Percentiles rank a stretch among this genome's conserved stretches.
Evolutionary conservation across 2,888 invertebrate species (phyloP).

Genomic region (Scrobipalpa atriplicella): DNA sequence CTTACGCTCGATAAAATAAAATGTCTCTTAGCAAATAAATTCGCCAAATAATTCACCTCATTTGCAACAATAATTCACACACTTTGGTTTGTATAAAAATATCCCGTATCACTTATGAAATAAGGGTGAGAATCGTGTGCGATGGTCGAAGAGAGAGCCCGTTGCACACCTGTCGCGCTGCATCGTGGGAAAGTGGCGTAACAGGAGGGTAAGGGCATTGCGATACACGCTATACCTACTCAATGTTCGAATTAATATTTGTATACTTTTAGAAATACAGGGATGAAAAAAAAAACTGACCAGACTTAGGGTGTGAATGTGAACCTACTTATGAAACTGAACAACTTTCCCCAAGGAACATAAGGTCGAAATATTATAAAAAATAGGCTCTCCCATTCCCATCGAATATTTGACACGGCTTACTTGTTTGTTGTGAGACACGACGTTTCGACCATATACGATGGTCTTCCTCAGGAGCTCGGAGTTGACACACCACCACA

Average conservation of each 20-base stretch:
- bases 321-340: no score
- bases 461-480: no score
- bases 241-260: not conserved
- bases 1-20: not conserved
- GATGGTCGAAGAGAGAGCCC: not conserved
- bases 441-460: no score
- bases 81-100: not conserved
- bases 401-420: no score
- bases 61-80: not conserved
- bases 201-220: constrained; percentile 14
- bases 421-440: no score
- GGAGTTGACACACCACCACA: no score
- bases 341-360: no score
- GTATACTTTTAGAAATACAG: no score
- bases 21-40: not conserved
- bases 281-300: no score
- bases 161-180: constrained; percentile 57
- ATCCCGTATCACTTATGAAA: not conserved
- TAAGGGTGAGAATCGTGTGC: not conserved
- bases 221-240: not conserved
- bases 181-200: constrained; percentile 56
- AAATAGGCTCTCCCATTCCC: no score
- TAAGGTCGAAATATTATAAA: no score
- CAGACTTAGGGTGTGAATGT: no score
- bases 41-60: not conserved